Base-by-base conservation (phyloP, 1,140 invertebrate species). In the Coenobita brevimanus region DNA sequence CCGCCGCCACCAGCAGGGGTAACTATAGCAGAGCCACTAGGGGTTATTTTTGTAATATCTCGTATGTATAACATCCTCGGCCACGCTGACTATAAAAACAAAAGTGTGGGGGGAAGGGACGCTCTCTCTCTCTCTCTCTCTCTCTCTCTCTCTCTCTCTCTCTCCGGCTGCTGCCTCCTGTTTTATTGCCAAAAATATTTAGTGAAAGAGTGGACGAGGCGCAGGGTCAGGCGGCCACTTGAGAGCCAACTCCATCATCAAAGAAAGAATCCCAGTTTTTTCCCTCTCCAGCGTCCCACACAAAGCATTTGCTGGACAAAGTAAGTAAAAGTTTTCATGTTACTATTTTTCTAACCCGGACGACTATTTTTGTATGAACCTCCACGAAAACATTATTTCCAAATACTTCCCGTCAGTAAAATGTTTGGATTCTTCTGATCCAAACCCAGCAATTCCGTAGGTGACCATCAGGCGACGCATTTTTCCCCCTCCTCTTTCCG, bases 321-420 rank as follows among this genome's bases (percentile, higher is more conserved):
- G 79, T 82, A 82, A 62, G 80, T 82, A 82, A 82, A 82, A 82
- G 62, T 69, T 82, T 71, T 71, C 62, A 82, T 82, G 62, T 82
- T 69, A 69, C 64, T 69, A 82, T 82, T 82, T 82, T 82, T 82
- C 80, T 82, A 82, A 46, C 80, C 80, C 21, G 46, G 67, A 50
- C 62, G 62, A 69, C 64, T 82, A 82, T 82, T 82, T 82, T 82
- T 82, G 62, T 82, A 82, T 71, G 80, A 69, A 82, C 64, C 80
- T 82, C 80, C 79, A 82, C 54, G 57, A 82, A 82, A 82, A 82
- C 79, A 82, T 75, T 33, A 75, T 75, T 84, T 60, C 43, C 50
- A 30, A 75, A 60, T 62, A 62, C 30, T 10, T 62, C 71, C 75
- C 79, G 80, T 21, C 64, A 43, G 80, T 3, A 67, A 82, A 82